A percentile compares a stretch with the other conserved stretches of the same genome.
Evolutionary conservation across 2,113 vertebrate genomes (phyloP).

Genomic region (Alouatta palliata): DNA sequence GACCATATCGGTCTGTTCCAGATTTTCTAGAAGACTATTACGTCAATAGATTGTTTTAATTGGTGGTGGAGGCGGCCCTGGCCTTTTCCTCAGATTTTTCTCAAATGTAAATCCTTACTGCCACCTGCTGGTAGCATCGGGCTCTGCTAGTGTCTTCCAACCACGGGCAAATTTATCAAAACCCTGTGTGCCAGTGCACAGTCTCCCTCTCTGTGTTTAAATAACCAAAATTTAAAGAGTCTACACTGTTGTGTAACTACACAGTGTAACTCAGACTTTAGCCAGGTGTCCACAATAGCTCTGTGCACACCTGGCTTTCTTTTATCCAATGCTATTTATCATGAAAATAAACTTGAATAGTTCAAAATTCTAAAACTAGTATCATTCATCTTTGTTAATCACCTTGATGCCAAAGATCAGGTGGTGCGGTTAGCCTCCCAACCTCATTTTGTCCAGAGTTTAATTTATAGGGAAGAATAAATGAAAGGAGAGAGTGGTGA

Average conservation of each 20-base stretch:
- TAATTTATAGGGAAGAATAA: not conserved
- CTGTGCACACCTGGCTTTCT: not conserved
- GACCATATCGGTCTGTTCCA: not conserved
- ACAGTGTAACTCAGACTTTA: not conserved
- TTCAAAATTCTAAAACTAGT: not conserved
- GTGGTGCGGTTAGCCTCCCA: not conserved
- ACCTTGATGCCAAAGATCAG: not conserved
- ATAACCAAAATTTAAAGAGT: not conserved
- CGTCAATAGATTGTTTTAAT: not conserved
- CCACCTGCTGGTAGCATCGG: constrained; percentile 40
- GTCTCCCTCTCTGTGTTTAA: not conserved
- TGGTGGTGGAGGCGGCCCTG: not conserved
- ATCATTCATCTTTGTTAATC: not conserved
- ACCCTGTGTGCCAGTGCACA: not conserved
- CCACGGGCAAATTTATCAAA: not conserved
- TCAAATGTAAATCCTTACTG: not conserved
- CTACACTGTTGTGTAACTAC: not conserved
- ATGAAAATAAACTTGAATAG: not conserved
- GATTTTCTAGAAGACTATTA: not conserved
- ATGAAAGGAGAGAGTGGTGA: not conserved
- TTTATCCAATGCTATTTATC: not conserved
- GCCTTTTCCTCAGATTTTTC: not conserved
- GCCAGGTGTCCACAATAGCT: not conserved
- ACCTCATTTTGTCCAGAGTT: not conserved
- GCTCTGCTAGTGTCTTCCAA: not conserved